Conservation (phyloP, 2,797 vertebrate genomes). For the Chlorospingus flavigularis region DNA sequence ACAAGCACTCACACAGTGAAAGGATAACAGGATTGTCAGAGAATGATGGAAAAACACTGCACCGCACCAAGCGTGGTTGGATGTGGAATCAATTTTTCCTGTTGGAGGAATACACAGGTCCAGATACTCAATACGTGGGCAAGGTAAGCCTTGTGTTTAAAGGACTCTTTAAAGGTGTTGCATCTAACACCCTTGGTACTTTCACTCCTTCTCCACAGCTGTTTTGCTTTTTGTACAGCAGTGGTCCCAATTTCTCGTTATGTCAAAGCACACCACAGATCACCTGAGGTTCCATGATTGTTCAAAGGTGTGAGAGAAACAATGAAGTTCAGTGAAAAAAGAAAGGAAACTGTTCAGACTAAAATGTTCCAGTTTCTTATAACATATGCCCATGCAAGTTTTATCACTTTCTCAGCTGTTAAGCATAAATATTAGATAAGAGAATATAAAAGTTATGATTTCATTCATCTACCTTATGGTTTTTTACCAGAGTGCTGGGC, state of each 20-base stretch:
- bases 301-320: background rate
- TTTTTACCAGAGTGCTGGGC: background rate
- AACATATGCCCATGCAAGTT: background rate
- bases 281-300: background rate
- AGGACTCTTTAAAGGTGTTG: background rate
- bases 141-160: slow-evolving; percentile 83
- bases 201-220: background rate
- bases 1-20: slow-evolving; percentile 57
- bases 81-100: slow-evolving; percentile 99
- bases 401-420: background rate
- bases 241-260: background rate
- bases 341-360: background rate
- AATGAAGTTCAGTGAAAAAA: background rate
- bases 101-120: slow-evolving; percentile 94
- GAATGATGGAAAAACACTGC: slow-evolving; percentile 80
- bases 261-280: background rate
- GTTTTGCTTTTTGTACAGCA: background rate
- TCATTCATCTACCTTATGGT: background rate
- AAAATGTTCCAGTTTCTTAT: background rate
- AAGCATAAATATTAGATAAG: background rate
- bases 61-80: slow-evolving; percentile 94
- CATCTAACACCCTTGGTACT: background rate
- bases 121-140: slow-evolving; percentile 95
- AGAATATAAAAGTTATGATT: background rate
- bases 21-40: slow-evolving; percentile 73